phyloP scores from a whole-genome alignment of 2,113 vertebrate species.

The Camelus bactrianus region DNA sequence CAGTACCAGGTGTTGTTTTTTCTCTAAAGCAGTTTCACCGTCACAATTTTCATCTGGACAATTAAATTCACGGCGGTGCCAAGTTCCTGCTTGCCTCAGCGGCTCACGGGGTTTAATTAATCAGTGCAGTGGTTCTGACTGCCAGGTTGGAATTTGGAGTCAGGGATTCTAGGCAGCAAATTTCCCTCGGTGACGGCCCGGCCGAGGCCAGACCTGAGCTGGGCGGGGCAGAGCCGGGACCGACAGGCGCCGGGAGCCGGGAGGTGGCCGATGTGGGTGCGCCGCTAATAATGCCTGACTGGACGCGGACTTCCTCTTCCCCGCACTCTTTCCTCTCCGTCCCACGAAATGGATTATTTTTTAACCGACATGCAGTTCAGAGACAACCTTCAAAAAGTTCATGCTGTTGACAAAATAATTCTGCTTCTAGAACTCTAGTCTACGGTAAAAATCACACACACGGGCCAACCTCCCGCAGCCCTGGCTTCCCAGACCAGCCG shows the following conservation, averaged over 20 bases:
- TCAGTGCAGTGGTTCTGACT: neutral
- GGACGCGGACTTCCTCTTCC: neutral
- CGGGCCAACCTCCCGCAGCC: fast-evolving
- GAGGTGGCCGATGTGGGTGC: neutral
- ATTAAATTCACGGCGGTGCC: conserved; percentile 29
- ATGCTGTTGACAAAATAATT: neutral
- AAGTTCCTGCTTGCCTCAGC: neutral
- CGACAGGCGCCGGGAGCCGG: neutral
- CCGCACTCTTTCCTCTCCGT: neutral
- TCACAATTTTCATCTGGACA: neutral
- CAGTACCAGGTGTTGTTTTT: neutral
- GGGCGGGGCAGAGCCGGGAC: neutral
- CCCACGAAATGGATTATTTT: neutral
- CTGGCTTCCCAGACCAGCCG: fast-evolving
- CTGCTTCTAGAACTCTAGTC: neutral
- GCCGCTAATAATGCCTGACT: neutral
- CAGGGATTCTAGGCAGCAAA: neutral
- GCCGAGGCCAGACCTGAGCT: neutral
- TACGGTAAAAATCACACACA: fast-evolving
- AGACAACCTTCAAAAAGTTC: neutral
- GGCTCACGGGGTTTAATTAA: neutral
- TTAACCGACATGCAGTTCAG: neutral
- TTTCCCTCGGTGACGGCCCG: neutral
- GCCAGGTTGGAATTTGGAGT: neutral
- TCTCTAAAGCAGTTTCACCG: neutral